These are phyloP conservation scores for Lamellibrachia satsuma DNA, from an alignment of 2,888 invertebrate genomes.

Conservation along the genomic window DNA sequence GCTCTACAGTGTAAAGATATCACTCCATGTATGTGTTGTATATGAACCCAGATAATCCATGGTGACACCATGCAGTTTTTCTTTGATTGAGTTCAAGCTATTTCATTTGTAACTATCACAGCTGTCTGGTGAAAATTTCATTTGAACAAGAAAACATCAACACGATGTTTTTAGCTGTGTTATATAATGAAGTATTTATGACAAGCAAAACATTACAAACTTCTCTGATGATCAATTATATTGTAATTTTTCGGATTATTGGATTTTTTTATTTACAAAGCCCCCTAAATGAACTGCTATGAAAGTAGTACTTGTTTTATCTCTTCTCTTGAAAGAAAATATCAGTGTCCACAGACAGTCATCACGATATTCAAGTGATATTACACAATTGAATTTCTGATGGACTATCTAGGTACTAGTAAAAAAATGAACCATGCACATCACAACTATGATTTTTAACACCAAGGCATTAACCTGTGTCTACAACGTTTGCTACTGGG, in stretches of 20 bases:
- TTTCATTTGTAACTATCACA: too few relatives aligned
- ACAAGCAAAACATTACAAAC: too few relatives aligned
- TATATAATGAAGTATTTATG: too few relatives aligned
- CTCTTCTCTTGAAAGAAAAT: neutral
- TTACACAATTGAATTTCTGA: neutral
- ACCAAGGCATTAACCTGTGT: neutral
- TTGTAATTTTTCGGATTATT: too few relatives aligned
- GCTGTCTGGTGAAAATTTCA: too few relatives aligned
- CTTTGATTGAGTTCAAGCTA: too few relatives aligned
- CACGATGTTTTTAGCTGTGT: too few relatives aligned
- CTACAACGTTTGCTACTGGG: neutral
- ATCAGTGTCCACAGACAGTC: neutral
- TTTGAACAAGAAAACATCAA: too few relatives aligned
- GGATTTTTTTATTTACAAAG: too few relatives aligned
- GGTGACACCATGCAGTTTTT: too few relatives aligned
- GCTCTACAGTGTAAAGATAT: neutral
- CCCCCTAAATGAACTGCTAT: neutral
- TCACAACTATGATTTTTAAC: neutral
- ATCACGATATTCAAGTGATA: neutral
- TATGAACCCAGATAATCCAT: too few relatives aligned
- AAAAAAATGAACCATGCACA: neutral
- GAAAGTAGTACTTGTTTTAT: neutral
- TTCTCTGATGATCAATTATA: too few relatives aligned
- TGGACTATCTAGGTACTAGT: neutral
- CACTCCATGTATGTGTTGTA: neutral